Base-by-base conservation (phyloP, 2,113 vertebrate species). In the Gobius niger region DNA sequence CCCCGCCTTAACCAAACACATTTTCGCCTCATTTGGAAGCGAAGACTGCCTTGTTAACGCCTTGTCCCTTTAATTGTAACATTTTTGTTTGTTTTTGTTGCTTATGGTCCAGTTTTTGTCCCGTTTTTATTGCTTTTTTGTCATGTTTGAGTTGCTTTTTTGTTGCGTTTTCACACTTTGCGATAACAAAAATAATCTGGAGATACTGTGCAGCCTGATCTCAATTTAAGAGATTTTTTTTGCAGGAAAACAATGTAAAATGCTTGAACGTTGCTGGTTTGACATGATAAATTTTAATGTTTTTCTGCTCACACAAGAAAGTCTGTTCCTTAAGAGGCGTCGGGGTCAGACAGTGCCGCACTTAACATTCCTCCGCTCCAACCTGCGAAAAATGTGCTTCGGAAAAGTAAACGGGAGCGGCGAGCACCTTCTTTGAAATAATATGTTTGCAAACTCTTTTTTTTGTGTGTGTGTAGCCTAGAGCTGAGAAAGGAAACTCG, bases 311-410 rank as follows among this genome's bases (percentile, higher is more conserved):
- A 63, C 61, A 63, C 12, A 59, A 16, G 5, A 54, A 0, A 18
- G 11, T 7, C 3, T 59, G 50, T 56, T 71, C 50, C 44, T 51
- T 11, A 50, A 63, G 47, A 64, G 47, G 54, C n/a, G 62, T 63
- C 4, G 7, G 13, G 40, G 40, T 34, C 54, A 44, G 8, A 62
- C 56, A 44, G 18, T 11, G 24, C 61, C 47, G 40, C 65, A 69
- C 54, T 78, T 65, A 41, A 81, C 77, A 71, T 70, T 80, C 72
- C 65, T 34, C 34, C 69, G 44, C 52, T 6, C 59, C 70, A 46
- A 67, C 40, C 3, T 2, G 54, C 15, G 14, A 63, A 49, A 56
- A 24, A 6, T 47, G 44, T 5, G 11, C 42, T 7, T 67, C 18
- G 24, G 44, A 41, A 73, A 65, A 74, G 44, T 47, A 72, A 77